Conservation (phyloP, 2,113 vertebrate species). For the Ascaphus truei region DNA sequence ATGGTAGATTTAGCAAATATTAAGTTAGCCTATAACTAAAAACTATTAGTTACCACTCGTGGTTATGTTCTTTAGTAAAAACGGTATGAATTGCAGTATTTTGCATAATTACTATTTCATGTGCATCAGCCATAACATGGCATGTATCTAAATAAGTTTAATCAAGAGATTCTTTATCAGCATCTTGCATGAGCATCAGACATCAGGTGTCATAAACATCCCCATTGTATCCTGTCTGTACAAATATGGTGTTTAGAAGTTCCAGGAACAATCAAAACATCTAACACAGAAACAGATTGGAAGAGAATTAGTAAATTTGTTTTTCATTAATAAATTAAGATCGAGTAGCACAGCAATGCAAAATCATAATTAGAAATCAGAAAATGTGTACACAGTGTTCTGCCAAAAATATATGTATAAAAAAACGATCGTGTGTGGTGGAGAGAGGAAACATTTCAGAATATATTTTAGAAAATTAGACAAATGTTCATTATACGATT, state of each 20-base stretch:
- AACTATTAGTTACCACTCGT: too few relatives aligned
- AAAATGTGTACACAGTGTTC: constrained; percentile 30
- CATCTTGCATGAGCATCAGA: constrained; percentile 5
- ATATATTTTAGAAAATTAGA: background rate
- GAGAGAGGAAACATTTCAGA: background rate
- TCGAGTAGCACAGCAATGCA: constrained; percentile 25
- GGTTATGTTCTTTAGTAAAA: background rate
- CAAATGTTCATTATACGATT: constrained; percentile 9
- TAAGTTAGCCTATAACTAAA: too few relatives aligned
- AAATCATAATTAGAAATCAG: constrained; percentile 36
- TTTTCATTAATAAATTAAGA: constrained; percentile 38
- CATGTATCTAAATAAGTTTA: background rate
- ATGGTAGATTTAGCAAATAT: too few relatives aligned
- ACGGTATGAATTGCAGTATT: background rate
- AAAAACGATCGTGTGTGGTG: constrained; percentile 17
- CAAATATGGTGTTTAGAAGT: constrained; percentile 20
- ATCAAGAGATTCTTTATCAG: background rate
- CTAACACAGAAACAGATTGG: constrained; percentile 33
- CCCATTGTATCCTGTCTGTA: constrained; percentile 15
- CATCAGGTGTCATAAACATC: constrained; percentile 27
- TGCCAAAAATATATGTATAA: constrained; percentile 36
- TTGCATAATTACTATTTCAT: background rate
- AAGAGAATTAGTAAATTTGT: constrained; percentile 36
- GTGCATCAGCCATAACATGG: background rate
- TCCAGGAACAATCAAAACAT: constrained; percentile 29